Base-by-base conservation (phyloP, 2,113 vertebrate species). In the Calypte anna region DNA sequence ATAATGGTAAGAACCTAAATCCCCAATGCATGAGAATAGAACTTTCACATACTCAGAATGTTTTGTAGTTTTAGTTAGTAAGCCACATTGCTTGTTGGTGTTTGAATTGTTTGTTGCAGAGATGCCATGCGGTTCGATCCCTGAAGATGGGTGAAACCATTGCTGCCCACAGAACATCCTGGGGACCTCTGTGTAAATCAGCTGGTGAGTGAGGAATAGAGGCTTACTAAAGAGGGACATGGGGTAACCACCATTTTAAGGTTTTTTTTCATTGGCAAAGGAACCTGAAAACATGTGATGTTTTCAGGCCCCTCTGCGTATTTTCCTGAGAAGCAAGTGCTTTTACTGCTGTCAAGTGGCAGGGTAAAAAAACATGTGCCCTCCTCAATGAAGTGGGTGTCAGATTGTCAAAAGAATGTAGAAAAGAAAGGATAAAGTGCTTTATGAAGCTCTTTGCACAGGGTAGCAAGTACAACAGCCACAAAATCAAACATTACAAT, bases 171-270 rank as follows among this genome's bases (percentile, higher is more conserved):
- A 95, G 75, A 58, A 50, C 96, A 20, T 94, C 95, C 43, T 97
- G 95, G 96, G 97, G 97, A 69, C 96, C 97, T 12, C 79, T 98
- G 7, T 88, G 57, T 13, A 94, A 64, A 86, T 69, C 51, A 2
- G n/a, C 33, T 21, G 91, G 96, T 98, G 86, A 97, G 97, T 90
- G 72, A 63, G 15, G n/a, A 82, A 23, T 27, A 67, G 31, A 31
- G 20, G 24, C 28, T 61, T 46, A 25, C 53, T 40, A 51, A 63
- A 84, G 54, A 44, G 7, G 36, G 14, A 40, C 59, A 33, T 18
- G 9, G 27, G 23, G 18, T 27, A 50, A 53, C 8, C 6, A 4
- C 48, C 15, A 9, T 14, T 53, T 86, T 55, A 67, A 68, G 23
- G 5, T 27, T 54, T 10, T 64, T 75, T 87, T 61, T 43, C 22